phyloP scores from a whole-genome alignment of 2,888 invertebrate genomes.

The Dasypogon diadema region DNA sequence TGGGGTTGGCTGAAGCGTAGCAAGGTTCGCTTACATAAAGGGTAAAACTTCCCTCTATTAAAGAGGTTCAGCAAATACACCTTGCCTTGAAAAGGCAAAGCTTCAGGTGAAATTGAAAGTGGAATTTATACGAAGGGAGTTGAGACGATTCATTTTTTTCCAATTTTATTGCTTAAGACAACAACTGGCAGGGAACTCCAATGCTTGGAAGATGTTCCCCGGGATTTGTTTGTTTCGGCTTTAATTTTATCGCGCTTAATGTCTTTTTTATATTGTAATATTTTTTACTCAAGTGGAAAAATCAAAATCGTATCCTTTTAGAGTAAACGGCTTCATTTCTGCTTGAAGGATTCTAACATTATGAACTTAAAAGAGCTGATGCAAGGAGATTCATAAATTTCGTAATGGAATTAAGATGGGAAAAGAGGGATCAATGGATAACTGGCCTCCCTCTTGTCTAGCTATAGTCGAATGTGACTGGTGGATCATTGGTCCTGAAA shows the following conservation, averaged over 20 bases:
- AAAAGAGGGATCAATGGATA: too few species aligned
- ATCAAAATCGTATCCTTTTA: neutral
- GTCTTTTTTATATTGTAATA: neutral
- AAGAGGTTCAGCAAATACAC: slow-evolving; percentile 39
- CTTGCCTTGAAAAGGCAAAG: slow-evolving; percentile 39
- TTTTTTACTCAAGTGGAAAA: slow-evolving; percentile 1
- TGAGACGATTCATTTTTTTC: slow-evolving; percentile 37
- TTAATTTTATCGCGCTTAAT: slow-evolving; percentile 12
- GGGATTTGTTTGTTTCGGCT: slow-evolving; percentile 17
- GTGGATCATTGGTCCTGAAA: too few species aligned
- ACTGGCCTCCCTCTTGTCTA: too few species aligned
- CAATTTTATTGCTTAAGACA: slow-evolving; percentile 5
- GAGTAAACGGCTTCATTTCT: too few species aligned
- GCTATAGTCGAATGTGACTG: too few species aligned
- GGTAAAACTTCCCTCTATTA: slow-evolving; percentile 36
- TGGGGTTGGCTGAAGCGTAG: neutral
- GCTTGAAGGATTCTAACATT: too few species aligned
- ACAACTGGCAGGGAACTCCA: neutral
- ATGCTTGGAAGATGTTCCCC: neutral
- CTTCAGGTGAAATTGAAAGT: slow-evolving; percentile 47
- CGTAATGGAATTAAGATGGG: too few species aligned
- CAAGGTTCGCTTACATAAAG: slow-evolving; percentile 32
- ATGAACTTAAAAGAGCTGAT: too few species aligned
- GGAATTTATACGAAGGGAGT: slow-evolving; percentile 11
- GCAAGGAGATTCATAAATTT: too few species aligned